Evolutionary conservation across 2,888 invertebrate species (phyloP), one percentile per base, ranked within the genome.

Genomic region (Ceraclea dissimilis): DNA sequence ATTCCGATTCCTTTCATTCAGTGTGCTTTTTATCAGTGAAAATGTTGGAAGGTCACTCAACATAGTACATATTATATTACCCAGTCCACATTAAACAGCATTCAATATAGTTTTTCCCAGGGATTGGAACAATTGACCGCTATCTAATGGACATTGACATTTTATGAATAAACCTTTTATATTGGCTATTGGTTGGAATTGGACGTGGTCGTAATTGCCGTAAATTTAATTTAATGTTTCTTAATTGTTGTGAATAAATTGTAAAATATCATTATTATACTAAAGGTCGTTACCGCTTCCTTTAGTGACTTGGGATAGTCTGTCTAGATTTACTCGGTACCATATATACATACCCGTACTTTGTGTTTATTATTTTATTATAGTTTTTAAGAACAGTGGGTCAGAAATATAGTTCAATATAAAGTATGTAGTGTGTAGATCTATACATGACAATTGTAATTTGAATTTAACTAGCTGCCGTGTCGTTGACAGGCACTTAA

Each of bases 1-100:
- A 21, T 26, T 26, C 17, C 53, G 50, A 51, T 55, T 55, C 58
- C 51, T 58, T 58, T 58, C 54, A 58, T 58, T 52, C 33, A 26
- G 54, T 46, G 51, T 31, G 31, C 39, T 56, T 56, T 56, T 56
- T 56, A 47, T 51, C 39, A 48, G 47, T 47, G 48, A 50, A 55
- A 51, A 47, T 46, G 51, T 47, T 51, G 51, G 47, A 56, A 56
- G 51, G 51, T 56, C 56, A 39, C 51, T 21, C 19, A 26, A 49
- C 49, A 55, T 13, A 13, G 39, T 39, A 16, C 16, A 39, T 13
- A n/a, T n/a, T n/a, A n/a, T 18, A 50, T 51, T 55, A 43, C 44
- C 50, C n/a, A n/a, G n/a, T n/a, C n/a, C 46, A 51, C 51, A 56
- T 48, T 21, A 20, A 51, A 34, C 39, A 46, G 51, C 51, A 51